Percentiles rank a stretch among this genome's conserved stretches.
These are phyloP conservation scores for Acyrthosiphon pisum DNA, from an alignment of 1,140 invertebrate genomes.

Conservation along the genomic window DNA sequence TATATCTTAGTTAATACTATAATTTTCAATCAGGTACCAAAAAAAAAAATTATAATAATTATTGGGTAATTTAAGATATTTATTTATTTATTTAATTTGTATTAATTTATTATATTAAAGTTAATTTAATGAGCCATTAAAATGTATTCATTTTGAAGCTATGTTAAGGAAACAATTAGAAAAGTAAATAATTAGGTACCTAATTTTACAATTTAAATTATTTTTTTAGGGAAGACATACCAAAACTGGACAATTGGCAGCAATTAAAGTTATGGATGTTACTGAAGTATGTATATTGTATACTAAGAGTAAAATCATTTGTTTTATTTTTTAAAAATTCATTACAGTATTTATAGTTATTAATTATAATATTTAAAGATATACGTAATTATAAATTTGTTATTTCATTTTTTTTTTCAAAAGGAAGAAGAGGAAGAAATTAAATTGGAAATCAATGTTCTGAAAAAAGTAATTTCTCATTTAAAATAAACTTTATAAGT, in stretches of 20 bases:
- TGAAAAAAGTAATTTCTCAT: slow-evolving; percentile 75
- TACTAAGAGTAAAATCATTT: background rate
- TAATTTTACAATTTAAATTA: slow-evolving; percentile 58
- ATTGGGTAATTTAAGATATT: too few species aligned
- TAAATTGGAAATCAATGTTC: slow-evolving; percentile 98
- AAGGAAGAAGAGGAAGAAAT: slow-evolving; percentile 99
- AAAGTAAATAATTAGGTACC: background rate
- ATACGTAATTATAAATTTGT: background rate
- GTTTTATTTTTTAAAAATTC: background rate
- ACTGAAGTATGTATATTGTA: slow-evolving; percentile 74
- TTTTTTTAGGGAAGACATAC: slow-evolving; percentile 92
- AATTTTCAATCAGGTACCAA: background rate
- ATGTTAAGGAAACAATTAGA: background rate
- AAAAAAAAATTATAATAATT: background rate
- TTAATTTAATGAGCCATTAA: background rate
- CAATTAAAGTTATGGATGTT: slow-evolving; percentile 99
- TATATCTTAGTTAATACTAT: background rate
- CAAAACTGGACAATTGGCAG: slow-evolving; percentile 98
- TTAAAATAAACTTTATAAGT: background rate
- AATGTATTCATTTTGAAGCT: background rate
- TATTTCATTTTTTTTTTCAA: slow-evolving; percentile 62
- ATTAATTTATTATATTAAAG: background rate
- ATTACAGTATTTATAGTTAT: too few species aligned
- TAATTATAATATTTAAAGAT: background rate
- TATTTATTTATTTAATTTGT: background rate